Percentiles rank a stretch among this genome's conserved stretches.
Conservation (phyloP, 2,113 vertebrate genomes). For the Sinocyclocheilus anshuiensis region DNA sequence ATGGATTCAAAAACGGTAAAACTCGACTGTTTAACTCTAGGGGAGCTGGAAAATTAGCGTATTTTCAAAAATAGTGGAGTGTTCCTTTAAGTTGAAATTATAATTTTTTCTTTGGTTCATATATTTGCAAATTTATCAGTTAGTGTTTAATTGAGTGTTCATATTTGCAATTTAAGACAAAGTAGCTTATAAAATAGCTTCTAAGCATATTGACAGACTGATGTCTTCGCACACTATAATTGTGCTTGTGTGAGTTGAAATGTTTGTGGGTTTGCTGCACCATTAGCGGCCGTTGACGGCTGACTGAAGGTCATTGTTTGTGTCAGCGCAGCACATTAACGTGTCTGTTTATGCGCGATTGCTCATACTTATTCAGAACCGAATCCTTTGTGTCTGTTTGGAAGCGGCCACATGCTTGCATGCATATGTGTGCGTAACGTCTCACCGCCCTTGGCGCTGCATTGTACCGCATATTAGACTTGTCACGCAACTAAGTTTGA, state of each 20-base stretch:
- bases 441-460: slow-evolving; percentile 44
- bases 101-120: background rate
- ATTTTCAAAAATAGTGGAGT: too few species aligned
- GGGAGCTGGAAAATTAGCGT: too few species aligned
- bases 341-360: background rate
- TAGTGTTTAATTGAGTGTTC: background rate
- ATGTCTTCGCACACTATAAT: background rate
- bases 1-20: too few species aligned
- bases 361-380: background rate
- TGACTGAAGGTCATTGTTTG: background rate
- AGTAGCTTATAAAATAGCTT: background rate
- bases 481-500: slow-evolving; percentile 64
- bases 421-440: background rate
- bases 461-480: slow-evolving; percentile 62
- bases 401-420: background rate
- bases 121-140: background rate
- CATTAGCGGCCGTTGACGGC: background rate
- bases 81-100: background rate
- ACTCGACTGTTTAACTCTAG: too few species aligned
- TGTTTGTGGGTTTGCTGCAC: background rate
- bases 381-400: slow-evolving; percentile 2
- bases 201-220: background rate
- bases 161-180: background rate
- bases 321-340: background rate
- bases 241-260: background rate